phyloP scores from a whole-genome alignment of 2,888 invertebrate species.

The Octodonta nipae region DNA sequence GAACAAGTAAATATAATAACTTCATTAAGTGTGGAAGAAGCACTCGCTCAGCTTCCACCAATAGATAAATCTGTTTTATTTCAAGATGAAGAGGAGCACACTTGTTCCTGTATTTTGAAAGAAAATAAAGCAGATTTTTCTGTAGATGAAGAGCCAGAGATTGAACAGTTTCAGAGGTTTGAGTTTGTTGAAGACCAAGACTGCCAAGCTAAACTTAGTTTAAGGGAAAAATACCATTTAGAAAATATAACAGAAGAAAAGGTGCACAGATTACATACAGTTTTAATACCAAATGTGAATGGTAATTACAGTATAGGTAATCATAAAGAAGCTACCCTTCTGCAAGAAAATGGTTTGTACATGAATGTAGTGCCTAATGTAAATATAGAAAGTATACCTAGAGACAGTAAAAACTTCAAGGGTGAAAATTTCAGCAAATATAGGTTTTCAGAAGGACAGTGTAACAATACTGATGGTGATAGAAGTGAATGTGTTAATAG shows the following conservation, averaged over 20 bases:
- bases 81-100: slow-evolving; percentile 18
- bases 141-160: slow-evolving; percentile 21
- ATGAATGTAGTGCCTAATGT: slow-evolving; percentile 37
- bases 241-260: slow-evolving; percentile 37
- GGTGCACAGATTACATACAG: slow-evolving; percentile 37
- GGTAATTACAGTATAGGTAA: slow-evolving; percentile 26
- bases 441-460: slow-evolving; percentile 31
- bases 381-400: slow-evolving; percentile 29
- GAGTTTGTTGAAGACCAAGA: slow-evolving; percentile 43
- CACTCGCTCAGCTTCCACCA: slow-evolving; percentile 52
- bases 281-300: slow-evolving; percentile 29
- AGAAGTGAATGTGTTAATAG: slow-evolving; percentile 15
- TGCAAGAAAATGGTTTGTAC: slow-evolving; percentile 24
- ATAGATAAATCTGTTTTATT: slow-evolving; percentile 37
- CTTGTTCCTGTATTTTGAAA: slow-evolving; percentile 26
- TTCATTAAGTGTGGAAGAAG: slow-evolving; percentile 43
- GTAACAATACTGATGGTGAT: slow-evolving; percentile 7
- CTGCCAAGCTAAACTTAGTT: slow-evolving; percentile 39
- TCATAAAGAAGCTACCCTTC: slow-evolving; percentile 13
- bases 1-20: slow-evolving; percentile 15
- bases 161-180: slow-evolving; percentile 17
- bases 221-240: slow-evolving; percentile 40
- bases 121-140: slow-evolving; percentile 27
- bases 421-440: slow-evolving; percentile 34
- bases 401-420: slow-evolving; percentile 24